Evolutionary conservation across 2,113 vertebrate genomes (phyloP).

Genomic region (Oncorhynchus tshawytscha): DNA sequence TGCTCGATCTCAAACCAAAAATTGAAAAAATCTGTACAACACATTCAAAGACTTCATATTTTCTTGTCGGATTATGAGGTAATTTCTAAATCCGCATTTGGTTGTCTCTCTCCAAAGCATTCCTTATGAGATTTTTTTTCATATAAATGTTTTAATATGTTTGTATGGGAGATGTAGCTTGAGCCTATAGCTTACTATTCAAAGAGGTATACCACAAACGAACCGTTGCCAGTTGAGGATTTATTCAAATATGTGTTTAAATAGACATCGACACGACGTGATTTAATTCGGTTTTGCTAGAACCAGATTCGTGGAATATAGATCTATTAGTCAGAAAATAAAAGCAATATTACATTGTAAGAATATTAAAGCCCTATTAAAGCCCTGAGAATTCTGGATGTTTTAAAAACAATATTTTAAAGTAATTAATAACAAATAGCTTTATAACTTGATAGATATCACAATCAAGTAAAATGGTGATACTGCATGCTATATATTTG

Average conservation of each 20-base stretch:
- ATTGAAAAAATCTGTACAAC: constrained; percentile 42
- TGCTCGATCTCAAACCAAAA: constrained; percentile 6
- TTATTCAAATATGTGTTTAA: constrained; percentile 1
- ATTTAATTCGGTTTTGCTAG: neutral
- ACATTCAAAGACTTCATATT: constrained; percentile 38
- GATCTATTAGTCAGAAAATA: neutral
- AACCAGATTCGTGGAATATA: neutral
- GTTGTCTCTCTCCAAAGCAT: constrained; percentile 10
- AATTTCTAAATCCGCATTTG: constrained; percentile 16
- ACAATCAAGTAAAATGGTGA: neutral
- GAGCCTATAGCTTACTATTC: neutral
- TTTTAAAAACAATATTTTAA: neutral
- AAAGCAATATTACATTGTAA: neutral
- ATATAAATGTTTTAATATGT: neutral
- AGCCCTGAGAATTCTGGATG: neutral
- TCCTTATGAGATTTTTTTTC: neutral
- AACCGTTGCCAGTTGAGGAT: neutral
- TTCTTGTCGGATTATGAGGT: constrained; percentile 24
- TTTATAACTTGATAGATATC: neutral
- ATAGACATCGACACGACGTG: neutral
- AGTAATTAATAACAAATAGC: neutral
- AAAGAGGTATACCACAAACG: neutral
- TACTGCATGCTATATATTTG: neutral
- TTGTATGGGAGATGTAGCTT: neutral
- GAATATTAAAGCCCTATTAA: no score